Conservation (phyloP, 2,797 vertebrate genomes). For the Gadopsis bispinosus region DNA sequence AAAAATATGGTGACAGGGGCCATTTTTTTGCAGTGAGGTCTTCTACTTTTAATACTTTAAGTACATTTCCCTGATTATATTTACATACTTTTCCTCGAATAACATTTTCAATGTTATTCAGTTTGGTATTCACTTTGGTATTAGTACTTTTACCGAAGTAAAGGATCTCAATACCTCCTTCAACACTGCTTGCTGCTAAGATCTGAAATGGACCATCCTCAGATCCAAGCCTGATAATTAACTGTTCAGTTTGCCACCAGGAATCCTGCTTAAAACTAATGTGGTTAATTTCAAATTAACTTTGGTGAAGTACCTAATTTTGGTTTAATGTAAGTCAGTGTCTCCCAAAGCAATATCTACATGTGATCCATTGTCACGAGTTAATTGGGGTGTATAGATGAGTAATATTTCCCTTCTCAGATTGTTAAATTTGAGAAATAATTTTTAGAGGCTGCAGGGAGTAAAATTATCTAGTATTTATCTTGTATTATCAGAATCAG, state of each 20-base stretch:
- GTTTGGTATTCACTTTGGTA: too few species aligned
- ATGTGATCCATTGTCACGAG: background rate
- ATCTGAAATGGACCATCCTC: background rate
- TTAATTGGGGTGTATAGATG: background rate
- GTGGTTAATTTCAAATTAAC: slow-evolving; percentile 8
- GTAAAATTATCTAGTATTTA: background rate
- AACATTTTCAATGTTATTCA: too few species aligned
- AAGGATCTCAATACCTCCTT: too few species aligned
- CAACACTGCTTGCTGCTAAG: background rate
- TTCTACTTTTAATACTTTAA: too few species aligned
- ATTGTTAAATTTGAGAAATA: background rate
- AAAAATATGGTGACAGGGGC: too few species aligned
- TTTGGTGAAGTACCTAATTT: background rate
- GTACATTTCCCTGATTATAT: too few species aligned
- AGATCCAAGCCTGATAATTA: slow-evolving; percentile 1
- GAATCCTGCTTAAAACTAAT: background rate
- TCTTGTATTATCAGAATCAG: too few species aligned
- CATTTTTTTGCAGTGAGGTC: too few species aligned
- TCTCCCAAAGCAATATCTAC: background rate
- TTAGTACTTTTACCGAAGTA: too few species aligned
- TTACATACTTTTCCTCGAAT: too few species aligned
- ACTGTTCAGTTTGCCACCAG: too few species aligned
- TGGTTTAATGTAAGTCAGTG: background rate
- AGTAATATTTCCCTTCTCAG: background rate
- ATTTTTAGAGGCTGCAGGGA: background rate